These are phyloP conservation scores for Perizoma flavofasciatum DNA, from an alignment of 2,888 invertebrate species.

Conservation along the genomic window DNA sequence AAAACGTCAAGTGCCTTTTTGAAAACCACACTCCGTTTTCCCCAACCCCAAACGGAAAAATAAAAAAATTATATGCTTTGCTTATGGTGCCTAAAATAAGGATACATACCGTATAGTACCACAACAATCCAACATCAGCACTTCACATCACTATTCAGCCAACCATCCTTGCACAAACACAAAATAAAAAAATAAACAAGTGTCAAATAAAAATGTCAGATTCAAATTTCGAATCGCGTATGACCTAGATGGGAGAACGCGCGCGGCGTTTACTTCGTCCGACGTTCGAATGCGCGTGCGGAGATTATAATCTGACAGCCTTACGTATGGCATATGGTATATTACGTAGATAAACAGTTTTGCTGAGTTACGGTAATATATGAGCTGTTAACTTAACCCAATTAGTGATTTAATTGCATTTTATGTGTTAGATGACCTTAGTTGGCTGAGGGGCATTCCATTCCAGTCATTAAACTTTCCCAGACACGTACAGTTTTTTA, in stretches of 20 bases:
- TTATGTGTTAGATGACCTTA: neutral
- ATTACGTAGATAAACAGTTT: conserved; percentile 66
- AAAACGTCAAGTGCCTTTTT: too few relatives aligned
- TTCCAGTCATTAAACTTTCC: neutral
- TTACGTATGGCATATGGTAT: conserved; percentile 48
- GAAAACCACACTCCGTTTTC: too few relatives aligned
- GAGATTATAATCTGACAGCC: conserved; percentile 44
- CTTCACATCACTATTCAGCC: conserved; percentile 33
- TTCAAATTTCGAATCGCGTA: conserved; percentile 54
- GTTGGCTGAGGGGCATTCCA: neutral
- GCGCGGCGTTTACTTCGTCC: conserved; percentile 60
- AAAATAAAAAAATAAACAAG: conserved; percentile 18
- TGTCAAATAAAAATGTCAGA: conserved; percentile 29
- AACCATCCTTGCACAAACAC: conserved; percentile 18
- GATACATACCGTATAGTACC: conserved; percentile 14
- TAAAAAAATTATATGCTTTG: too few relatives aligned
- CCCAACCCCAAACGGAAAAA: too few relatives aligned
- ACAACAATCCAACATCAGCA: conserved; percentile 38
- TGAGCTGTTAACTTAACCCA: conserved; percentile 37
- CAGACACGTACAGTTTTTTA: too few relatives aligned
- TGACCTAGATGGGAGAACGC: conserved; percentile 58
- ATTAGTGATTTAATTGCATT: conserved; percentile 8
- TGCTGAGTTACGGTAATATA: conserved; percentile 43
- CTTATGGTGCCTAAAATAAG: neutral
- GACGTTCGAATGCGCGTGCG: conserved; percentile 64